Evolutionary conservation across 2,797 vertebrate genomes (phyloP), one percentile per base, ranked within the genome.

Genomic region (Rhinella marina): DNA sequence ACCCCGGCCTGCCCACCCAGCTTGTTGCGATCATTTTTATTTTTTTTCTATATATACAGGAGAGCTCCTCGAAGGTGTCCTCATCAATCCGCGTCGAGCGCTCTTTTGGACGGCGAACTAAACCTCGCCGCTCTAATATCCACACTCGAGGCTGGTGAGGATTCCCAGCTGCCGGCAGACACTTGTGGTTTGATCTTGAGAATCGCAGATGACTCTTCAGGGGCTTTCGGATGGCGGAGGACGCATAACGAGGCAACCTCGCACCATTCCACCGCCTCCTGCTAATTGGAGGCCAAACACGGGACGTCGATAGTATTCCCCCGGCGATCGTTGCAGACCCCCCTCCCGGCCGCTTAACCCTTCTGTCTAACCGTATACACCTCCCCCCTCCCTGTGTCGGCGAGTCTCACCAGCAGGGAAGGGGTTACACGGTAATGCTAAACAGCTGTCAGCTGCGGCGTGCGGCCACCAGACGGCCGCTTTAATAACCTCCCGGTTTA

Each of bases 161-260:
- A 84, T 80, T 73, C 87, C 87, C 82, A 84, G 87, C 87, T 84
- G 87, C 13, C 62, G 87, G 21, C 54, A 52, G 61, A 62, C 87
- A 84, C 87, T 84, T 84, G 70, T 73, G 73, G 87, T 84, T 88
- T 84, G 75, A 84, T 88, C 81, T 88, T 32, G 64, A 80, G 87
- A 80, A 72, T 84, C 72, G 64, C 87, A 80, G 81, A 88, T 88
- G 81, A 84, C 87, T 84, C 76, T 84, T 72, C 78, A 88, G 77
- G 41, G 70, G 62, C 73, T 59, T 84, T 72, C n/a, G 75, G 52
- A 48, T 84, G 41, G 81, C 56, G 50, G 64, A 66, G 61, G 81
- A 62, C 41, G 32, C 48, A 68, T 73, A 73, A 78, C 61, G 54
- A 57, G 27, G 41, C 72, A 19, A 48, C 77, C 72, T 77, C 41